Conservation (phyloP, 2,888 invertebrate species). For the Unio delphinus region DNA sequence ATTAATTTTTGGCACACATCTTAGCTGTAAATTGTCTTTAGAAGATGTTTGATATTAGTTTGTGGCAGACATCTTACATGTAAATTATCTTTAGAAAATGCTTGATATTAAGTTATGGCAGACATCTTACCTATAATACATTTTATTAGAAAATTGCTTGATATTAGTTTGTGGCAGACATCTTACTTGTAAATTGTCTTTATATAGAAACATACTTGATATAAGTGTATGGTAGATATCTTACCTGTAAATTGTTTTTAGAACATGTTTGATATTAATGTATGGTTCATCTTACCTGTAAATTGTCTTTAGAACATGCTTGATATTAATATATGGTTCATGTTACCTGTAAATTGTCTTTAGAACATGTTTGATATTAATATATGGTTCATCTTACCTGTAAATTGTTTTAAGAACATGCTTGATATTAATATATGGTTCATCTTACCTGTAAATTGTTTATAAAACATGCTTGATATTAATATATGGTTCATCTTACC, state of each 20-base stretch:
- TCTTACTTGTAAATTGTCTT: too few relatives aligned
- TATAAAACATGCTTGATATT: too few relatives aligned
- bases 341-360: constrained; percentile 11
- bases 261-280: constrained; percentile 18
- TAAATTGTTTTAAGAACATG: too few relatives aligned
- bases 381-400: too few relatives aligned
- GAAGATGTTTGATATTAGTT: constrained; percentile 30
- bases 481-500: constrained; percentile 18
- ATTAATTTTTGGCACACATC: constrained; percentile 46
- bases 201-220: neutral
- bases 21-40: constrained; percentile 14
- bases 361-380: too few relatives aligned
- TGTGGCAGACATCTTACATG: constrained; percentile 37
- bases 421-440: constrained; percentile 14
- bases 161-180: too few relatives aligned
- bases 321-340: constrained; percentile 26
- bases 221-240: constrained; percentile 5
- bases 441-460: constrained; percentile 24
- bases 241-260: too few relatives aligned
- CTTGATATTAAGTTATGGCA: constrained; percentile 7
- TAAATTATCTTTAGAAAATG: neutral
- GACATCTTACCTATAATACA: constrained; percentile 43
- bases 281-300: constrained; percentile 40
- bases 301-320: constrained; percentile 38
- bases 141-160: too few relatives aligned